Base-by-base conservation (phyloP, 2,888 invertebrate species). In the Coelopa pilipes region DNA sequence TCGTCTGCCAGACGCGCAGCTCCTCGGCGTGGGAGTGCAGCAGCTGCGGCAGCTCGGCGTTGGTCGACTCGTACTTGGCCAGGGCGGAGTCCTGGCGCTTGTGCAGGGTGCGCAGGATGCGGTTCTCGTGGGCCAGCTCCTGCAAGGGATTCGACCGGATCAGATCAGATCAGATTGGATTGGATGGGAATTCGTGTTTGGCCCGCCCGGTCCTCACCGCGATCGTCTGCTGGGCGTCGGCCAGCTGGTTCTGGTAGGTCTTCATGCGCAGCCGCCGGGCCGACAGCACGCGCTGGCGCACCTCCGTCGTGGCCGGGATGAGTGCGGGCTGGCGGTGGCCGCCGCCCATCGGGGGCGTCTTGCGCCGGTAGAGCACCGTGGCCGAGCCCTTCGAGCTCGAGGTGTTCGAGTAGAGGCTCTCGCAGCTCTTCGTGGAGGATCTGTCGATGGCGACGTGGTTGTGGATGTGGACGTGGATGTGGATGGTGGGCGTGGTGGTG, bases 61-160 rank as follows among this genome's bases (percentile, higher is more conserved):
- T 93, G 1, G 92, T 91, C 47, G 92, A 93, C 87, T 95, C 94
- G 83, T 88, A 92, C 89, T 92, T 93, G 79, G 92, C 91, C 69
- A 95, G 86, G 0, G 94, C 94, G 74, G 91, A 91, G 81, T 94
- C 94, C 81, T 95, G 95, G 68, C 94, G 90, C 83, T 93, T 94
- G 85, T 94, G 94, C 55, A 95, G 87, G 4, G 92, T 93, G 79
- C 92, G 92, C 47, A 95, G 85, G 55, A 93, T 89, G 79, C 92
- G 91, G 83, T 95, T 95, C 85, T 95, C 95, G 82, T 93, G 90
- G 1, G 90, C 88, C 59, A 92, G 83, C 84, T 92, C 92, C 92
- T 92, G 77, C 4, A 55, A 46, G 17, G 11, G 63, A 49, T 1
- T 47, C 47, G 13, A 50, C 15, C 0, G n/a, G n/a, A n/a, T n/a